These are phyloP conservation scores for Cydia pomonella DNA, from an alignment of 1,140 invertebrate genomes.

Conservation along the genomic window DNA sequence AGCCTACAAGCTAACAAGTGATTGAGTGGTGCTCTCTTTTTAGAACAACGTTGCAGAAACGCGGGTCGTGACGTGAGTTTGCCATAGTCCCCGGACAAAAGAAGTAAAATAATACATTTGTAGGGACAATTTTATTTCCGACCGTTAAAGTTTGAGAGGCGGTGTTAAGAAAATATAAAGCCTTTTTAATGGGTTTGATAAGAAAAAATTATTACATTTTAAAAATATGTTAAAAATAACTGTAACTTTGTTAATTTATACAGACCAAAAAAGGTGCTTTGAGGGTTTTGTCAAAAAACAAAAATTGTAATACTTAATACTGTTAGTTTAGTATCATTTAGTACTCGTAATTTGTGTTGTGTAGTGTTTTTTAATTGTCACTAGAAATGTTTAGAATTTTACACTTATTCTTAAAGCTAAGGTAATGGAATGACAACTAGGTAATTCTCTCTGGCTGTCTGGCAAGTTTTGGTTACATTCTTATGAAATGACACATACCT, in stretches of 20 bases:
- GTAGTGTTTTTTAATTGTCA: too few relatives aligned
- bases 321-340: too few relatives aligned
- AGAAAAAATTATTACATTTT: neutral
- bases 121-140: neutral
- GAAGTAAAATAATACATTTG: neutral
- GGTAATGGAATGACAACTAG: neutral
- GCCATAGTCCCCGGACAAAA: neutral
- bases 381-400: neutral
- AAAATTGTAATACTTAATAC: too few relatives aligned
- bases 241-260: neutral
- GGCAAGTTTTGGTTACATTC: neutral
- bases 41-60: neutral
- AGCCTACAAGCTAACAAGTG: neutral
- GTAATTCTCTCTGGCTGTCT: neutral
- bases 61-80: neutral
- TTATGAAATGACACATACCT: neutral
- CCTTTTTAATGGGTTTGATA: neutral
- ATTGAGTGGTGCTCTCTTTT: conserved; percentile 10
- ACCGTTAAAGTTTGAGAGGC: neutral
- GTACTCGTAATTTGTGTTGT: too few relatives aligned
- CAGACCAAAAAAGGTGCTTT: too few relatives aligned
- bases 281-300: too few relatives aligned
- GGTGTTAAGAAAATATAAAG: neutral
- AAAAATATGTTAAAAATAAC: neutral
- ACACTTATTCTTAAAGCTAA: neutral